Base-by-base conservation (phyloP, 2,113 vertebrate species). In the Chunga burmeisteri region DNA sequence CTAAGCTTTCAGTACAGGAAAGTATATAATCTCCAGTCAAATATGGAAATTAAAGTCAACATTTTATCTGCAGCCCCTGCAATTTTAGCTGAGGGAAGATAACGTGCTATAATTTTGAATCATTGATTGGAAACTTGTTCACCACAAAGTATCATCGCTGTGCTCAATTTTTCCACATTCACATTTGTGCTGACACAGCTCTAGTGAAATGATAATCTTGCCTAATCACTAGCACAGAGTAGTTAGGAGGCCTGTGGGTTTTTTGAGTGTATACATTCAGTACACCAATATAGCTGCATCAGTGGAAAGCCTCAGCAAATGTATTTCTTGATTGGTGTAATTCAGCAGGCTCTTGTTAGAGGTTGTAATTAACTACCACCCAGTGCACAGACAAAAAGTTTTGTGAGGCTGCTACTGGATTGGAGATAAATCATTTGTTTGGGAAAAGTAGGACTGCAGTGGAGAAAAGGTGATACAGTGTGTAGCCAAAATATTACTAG, bases 121-220 rank as follows among this genome's bases (percentile, higher is more conserved):
- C 78, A 78, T 66, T 95, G 87, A 94, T 85, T 96, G 87, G 95
- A 96, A 96, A 90, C 66, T 95, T 93, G 65, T 68, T 91, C 94
- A 86, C 71, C 46, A 90, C 84, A 27, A 95, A 95, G 53, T 90
- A 62, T 93, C 93, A 85, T 91, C 29, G 3, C 40, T 79, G 61
- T 85, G 66, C 78, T 88, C 93, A 94, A 66, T 94, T 94, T 93
- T 91, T 75, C 81, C 53, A 82, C 70, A 91, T 96, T 94, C 93
- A 96, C 55, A 88, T 93, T 91, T 75, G 2, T 88, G 96, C 95
- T 96, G 96, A 97, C 73, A 96, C 70, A 73, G 92, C 74, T 82
- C 79, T 62, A 82, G 12, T 49, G 46, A 94, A 91, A 94, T 77
- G 62, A 93, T 96, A 87, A 90, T 96, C 90, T 93, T 77, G 36